A percentile compares a stretch with the other conserved stretches of the same genome.
Evolutionary conservation across 2,888 invertebrate species (phyloP).

Genomic region (Neoitamus cyanurus): DNA sequence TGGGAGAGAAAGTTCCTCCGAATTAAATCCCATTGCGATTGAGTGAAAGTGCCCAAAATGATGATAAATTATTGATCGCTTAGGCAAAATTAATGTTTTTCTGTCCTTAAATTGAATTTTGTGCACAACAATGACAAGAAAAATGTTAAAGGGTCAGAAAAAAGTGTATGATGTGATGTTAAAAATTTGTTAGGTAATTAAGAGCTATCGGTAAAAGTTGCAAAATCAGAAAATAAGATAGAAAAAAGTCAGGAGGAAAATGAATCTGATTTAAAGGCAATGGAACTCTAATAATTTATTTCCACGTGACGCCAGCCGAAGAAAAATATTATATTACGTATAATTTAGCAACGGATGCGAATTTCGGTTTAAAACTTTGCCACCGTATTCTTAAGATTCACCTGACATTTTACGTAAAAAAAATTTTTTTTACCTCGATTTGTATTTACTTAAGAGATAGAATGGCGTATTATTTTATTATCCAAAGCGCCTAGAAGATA

Average conservation of each 20-base stretch:
- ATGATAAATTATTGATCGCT: conserved; percentile 16
- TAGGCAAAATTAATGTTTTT: background rate
- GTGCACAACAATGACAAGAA: background rate
- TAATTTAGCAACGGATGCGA: too few species aligned
- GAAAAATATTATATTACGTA: background rate
- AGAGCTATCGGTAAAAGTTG: background rate
- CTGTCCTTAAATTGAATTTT: background rate
- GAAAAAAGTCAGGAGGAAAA: background rate
- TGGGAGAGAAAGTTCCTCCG: conserved; percentile 18
- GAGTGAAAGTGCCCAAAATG: conserved; percentile 18
- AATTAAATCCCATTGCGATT: background rate
- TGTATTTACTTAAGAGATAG: background rate
- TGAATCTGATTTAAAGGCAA: background rate
- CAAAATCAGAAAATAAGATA: background rate
- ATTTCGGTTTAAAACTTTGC: too few species aligned
- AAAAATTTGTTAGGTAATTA: too few species aligned
- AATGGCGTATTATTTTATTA: background rate
- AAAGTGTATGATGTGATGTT: too few species aligned
- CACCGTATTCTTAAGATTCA: too few species aligned
- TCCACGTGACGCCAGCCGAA: background rate
- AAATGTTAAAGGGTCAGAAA: too few species aligned
- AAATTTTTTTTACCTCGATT: too few species aligned
- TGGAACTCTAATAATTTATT: background rate
- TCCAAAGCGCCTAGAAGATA: background rate
- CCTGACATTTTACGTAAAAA: too few species aligned